These are phyloP conservation scores for Drosophila neotestacea DNA, from an alignment of 2,888 invertebrate genomes.

Conservation along the genomic window DNA sequence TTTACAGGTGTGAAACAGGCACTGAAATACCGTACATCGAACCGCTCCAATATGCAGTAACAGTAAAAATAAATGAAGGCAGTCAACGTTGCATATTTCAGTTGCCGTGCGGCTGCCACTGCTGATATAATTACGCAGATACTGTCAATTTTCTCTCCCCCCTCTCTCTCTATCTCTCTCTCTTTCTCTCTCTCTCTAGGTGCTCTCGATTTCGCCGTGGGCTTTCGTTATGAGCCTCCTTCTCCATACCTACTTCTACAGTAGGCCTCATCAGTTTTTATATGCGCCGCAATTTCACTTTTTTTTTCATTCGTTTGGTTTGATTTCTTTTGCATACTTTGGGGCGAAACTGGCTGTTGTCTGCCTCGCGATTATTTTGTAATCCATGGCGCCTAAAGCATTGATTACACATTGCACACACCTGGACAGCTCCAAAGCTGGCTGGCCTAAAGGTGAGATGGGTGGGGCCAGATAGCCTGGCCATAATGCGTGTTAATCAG, in stretches of 20 bases:
- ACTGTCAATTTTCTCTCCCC: conserved; percentile 77
- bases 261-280: conserved; percentile 66
- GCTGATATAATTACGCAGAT: conserved; percentile 83
- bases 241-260: conserved; percentile 10
- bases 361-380: conserved; percentile 72
- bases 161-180: too few relatives aligned
- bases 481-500: conserved; percentile 82
- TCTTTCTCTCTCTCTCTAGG: conserved; percentile 6
- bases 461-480: conserved; percentile 13
- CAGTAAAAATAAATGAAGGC: conserved; percentile 83
- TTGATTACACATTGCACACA: conserved; percentile 68
- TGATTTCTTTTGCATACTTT: conserved; percentile 75
- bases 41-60: conserved; percentile 78
- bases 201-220: conserved; percentile 32
- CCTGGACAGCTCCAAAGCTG: conserved; percentile 36
- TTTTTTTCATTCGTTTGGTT: conserved; percentile 24
- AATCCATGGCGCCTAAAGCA: conserved; percentile 76
- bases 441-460: background rate
- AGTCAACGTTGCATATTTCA: conserved; percentile 81
- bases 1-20: conserved; percentile 49
- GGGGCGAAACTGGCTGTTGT: conserved; percentile 48
- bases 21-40: conserved; percentile 28
- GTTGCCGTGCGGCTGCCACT: conserved; percentile 59
- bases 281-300: conserved; percentile 60
- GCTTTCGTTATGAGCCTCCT: conserved; percentile 38